Conservation (phyloP, 2,888 invertebrate genomes). For the Acleris literana region DNA sequence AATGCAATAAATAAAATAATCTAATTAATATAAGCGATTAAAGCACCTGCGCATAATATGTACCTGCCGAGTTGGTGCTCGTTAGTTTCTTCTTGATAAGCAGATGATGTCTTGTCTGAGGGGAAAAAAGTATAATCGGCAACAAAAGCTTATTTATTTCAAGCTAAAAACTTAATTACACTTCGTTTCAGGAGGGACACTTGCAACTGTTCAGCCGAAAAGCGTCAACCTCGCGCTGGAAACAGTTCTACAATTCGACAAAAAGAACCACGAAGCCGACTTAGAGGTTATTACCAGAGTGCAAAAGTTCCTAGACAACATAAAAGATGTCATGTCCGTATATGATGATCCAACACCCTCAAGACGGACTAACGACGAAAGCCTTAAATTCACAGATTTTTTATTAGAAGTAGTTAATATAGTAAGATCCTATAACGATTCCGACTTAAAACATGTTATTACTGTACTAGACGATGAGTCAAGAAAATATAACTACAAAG, state of each 20-base stretch:
- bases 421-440: slow-evolving; percentile 49
- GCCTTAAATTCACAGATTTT: slow-evolving; percentile 54
- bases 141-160: too few relatives aligned
- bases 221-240: slow-evolving; percentile 60
- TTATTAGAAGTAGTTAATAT: slow-evolving; percentile 44
- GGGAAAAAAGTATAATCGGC: too few relatives aligned
- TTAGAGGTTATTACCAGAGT: slow-evolving; percentile 51
- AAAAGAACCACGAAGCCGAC: slow-evolving; percentile 48
- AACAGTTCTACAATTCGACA: slow-evolving; percentile 59
- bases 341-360: not conserved
- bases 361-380: slow-evolving; percentile 22
- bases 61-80: too few relatives aligned
- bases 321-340: slow-evolving; percentile 45
- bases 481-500: slow-evolving; percentile 50
- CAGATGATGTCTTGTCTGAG: too few relatives aligned
- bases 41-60: too few relatives aligned
- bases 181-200: slow-evolving; percentile 12
- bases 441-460: slow-evolving; percentile 51
- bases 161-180: too few relatives aligned
- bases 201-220: slow-evolving; percentile 42
- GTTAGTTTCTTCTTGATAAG: too few relatives aligned
- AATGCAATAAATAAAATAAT: too few relatives aligned
- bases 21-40: too few relatives aligned
- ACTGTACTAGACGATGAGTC: slow-evolving; percentile 50
- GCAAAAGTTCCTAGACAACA: slow-evolving; percentile 48